phyloP scores from a whole-genome alignment of 2,797 vertebrate species.

The Malacoraja senta region DNA sequence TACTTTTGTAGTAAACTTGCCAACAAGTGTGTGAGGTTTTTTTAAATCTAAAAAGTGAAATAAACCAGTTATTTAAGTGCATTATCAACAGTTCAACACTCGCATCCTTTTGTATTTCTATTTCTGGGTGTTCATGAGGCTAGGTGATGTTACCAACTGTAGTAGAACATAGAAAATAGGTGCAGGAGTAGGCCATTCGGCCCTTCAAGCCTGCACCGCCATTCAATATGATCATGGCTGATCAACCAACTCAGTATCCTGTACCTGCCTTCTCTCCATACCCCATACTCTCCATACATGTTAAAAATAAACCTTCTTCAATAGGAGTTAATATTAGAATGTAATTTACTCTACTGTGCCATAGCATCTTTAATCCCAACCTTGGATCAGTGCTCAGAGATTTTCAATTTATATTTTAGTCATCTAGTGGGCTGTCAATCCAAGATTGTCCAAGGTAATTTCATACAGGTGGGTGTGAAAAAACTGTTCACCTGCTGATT shows the following conservation, averaged over 20 bases:
- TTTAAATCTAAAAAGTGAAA: background rate
- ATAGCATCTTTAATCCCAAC: background rate
- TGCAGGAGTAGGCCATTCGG: too few relatives aligned
- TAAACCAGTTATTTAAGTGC: background rate
- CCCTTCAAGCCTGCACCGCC: too few relatives aligned
- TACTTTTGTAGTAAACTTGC: background rate
- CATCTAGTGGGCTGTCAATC: background rate
- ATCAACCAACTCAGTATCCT: too few relatives aligned
- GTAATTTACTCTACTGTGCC: background rate
- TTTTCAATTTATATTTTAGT: background rate
- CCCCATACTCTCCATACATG: too few relatives aligned
- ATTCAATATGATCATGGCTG: too few relatives aligned
- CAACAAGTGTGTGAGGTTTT: background rate
- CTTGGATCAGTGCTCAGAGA: background rate
- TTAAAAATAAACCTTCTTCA: background rate
- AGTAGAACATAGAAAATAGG: too few relatives aligned
- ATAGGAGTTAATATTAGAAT: background rate
- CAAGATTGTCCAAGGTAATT: background rate
- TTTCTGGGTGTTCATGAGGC: background rate
- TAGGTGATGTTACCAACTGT: background rate
- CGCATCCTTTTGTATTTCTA: background rate
- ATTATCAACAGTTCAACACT: background rate
- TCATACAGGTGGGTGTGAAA: background rate
- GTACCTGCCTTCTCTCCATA: too few relatives aligned
- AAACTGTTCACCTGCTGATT: background rate